These are phyloP conservation scores for Taenioides sp. DNA, from an alignment of 2,797 vertebrate species.

Conservation along the genomic window DNA sequence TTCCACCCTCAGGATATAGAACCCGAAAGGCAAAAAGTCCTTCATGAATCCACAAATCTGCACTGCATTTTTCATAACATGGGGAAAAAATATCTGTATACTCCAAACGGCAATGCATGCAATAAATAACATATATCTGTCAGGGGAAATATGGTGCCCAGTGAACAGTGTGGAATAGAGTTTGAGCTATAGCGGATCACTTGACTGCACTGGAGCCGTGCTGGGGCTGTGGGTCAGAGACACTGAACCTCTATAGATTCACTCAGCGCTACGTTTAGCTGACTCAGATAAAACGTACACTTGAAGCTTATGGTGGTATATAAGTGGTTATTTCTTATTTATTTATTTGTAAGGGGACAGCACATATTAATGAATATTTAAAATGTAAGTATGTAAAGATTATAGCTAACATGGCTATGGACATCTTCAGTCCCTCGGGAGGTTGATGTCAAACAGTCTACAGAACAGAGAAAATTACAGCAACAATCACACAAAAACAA, in stretches of 20 bases:
- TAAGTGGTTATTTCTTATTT: background rate
- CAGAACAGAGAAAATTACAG: no score
- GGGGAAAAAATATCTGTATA: constrained; percentile 29
- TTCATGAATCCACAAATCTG: constrained; percentile 56
- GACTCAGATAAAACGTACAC: constrained; percentile 1
- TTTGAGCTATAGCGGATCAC: constrained; percentile 1
- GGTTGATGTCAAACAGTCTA: no score
- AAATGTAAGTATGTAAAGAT: no score
- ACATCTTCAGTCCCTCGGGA: no score
- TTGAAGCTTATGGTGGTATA: background rate
- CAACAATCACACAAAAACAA: no score
- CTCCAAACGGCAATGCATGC: constrained; percentile 33
- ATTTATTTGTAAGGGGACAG: no score
- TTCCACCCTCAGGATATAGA: constrained; percentile 56
- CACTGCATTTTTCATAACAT: constrained; percentile 48
- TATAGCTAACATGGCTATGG: no score
- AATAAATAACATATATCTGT: constrained; percentile 44
- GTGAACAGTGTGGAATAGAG: background rate
- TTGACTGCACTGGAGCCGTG: constrained; percentile 9
- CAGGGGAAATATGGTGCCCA: constrained; percentile 25
- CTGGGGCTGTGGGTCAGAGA: constrained; percentile 1
- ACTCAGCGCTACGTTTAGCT: background rate
- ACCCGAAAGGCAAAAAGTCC: constrained; percentile 52
- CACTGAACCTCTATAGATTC: constrained; percentile 11
- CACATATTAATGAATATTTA: no score